phyloP scores from a whole-genome alignment of 2,888 invertebrate genomes.

The Nephrotoma flavescens region DNA sequence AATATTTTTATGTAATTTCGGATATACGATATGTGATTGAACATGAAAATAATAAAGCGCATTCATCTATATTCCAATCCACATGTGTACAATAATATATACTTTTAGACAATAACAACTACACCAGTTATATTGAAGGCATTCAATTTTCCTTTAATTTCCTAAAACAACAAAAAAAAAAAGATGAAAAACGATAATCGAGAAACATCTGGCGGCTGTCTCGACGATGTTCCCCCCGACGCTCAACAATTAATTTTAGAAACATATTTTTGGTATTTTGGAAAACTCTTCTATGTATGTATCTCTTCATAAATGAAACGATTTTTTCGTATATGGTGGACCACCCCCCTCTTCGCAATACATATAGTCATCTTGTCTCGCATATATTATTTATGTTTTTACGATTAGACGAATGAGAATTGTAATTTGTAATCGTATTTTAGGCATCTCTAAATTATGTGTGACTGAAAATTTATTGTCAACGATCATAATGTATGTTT shows the following conservation, averaged over 20 bases:
- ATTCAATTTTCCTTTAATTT: background rate
- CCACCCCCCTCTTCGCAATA: background rate
- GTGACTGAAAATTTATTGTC: background rate
- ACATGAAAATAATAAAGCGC: background rate
- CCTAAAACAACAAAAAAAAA: background rate
- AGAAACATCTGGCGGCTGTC: background rate
- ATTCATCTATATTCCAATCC: background rate
- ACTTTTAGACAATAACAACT: background rate
- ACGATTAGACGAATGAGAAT: background rate
- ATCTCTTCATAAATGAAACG: too few relatives aligned
- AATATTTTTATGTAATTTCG: background rate
- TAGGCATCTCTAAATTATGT: background rate
- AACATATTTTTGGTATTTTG: background rate
- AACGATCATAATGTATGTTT: background rate
- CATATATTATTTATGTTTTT: background rate
- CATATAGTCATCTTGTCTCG: background rate
- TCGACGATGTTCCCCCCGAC: background rate
- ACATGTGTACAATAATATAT: background rate
- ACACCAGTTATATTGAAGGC: background rate
- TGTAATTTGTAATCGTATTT: background rate
- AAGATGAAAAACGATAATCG: background rate
- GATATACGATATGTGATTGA: background rate
- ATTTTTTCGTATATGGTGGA: too few relatives aligned
- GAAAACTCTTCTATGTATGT: background rate
- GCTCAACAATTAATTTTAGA: background rate